Percentiles rank a stretch among this genome's conserved stretches.
These are phyloP conservation scores for Agriotes lineatus DNA, from an alignment of 2,888 invertebrate genomes.

Conservation along the genomic window DNA sequence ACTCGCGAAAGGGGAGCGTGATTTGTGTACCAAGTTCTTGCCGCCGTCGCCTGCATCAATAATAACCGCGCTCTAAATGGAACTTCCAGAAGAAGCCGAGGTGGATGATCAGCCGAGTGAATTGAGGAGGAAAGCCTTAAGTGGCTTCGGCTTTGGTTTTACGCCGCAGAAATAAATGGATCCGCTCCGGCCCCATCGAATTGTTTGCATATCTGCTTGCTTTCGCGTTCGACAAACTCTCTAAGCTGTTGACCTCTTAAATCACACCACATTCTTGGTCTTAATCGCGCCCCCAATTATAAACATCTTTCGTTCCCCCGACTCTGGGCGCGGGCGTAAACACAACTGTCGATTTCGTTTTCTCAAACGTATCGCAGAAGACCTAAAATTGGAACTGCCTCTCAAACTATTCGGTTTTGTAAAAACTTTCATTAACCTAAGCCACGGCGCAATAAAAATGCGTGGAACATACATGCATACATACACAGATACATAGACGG, in stretches of 20 bases:
- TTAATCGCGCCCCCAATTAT: slow-evolving; percentile 29
- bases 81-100: slow-evolving; percentile 49
- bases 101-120: slow-evolving; percentile 57
- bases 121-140: slow-evolving; percentile 59
- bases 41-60: slow-evolving; percentile 52
- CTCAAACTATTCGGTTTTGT: too few relatives aligned
- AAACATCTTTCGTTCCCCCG: slow-evolving; percentile 5
- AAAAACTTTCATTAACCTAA: too few relatives aligned
- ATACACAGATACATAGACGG: too few relatives aligned
- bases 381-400: too few relatives aligned
- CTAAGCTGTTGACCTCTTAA: slow-evolving; percentile 42
- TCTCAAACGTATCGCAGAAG: too few relatives aligned
- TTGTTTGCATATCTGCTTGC: slow-evolving; percentile 53
- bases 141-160: slow-evolving; percentile 61
- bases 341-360: too few relatives aligned
- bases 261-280: slow-evolving; percentile 33
- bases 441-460: too few relatives aligned
- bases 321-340: too few relatives aligned
- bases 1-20: slow-evolving; percentile 51
- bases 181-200: slow-evolving; percentile 52
- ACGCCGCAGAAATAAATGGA: slow-evolving; percentile 57
- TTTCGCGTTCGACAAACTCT: slow-evolving; percentile 38
- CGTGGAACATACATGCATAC: too few relatives aligned
- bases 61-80: slow-evolving; percentile 51
- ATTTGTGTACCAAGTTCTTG: slow-evolving; percentile 56